Base-by-base conservation (phyloP, 2,888 invertebrate genomes). In the Lissonota sp. region DNA sequence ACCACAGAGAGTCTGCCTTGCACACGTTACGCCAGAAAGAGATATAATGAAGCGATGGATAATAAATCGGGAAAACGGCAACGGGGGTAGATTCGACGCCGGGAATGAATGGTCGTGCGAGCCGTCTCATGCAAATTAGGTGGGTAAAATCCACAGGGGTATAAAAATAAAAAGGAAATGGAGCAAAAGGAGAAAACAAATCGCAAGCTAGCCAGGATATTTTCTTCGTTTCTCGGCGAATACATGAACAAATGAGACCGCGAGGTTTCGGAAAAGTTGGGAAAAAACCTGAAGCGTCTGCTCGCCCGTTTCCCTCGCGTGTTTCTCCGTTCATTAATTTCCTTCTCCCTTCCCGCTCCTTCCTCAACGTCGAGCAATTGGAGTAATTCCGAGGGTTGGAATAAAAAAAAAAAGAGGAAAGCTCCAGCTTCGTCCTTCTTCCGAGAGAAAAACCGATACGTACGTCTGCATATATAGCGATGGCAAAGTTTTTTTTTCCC, bases 241-340 rank as follows among this genome's bases (percentile, higher is more conserved):
- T 55, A 67, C 37, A 40, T 62, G 62, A 67, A 58, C 60, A 53
- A 71, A 78, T 16, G 71, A 66, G 39, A 49, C 63, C 26, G 14
- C 42, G 7, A 42, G 44, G 37, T 39, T 69, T 7, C 40, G n/a
- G 39, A 8, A 26, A 16, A 6, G 16, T 16, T 46, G 44, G 53
- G 42, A 42, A 16, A 58, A 66, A 53, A 8, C n/a, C 46, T 8
- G 14, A 49, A 70, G 49, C 63, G 55, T 70, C 64, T 57, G 55
- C 63, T 70, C 51, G 57, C 70, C 49, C 39, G 60, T 63, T 69
- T 16, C 49, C 57, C 46, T 53, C 39, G 44, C 57, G 57, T 44
- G 63, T 62, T 63, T 70, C 63, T 10, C 46, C 72, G 53, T 55
- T 78, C 78, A 72, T 72, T 78, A 71, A 78, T 78, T 66, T 26